Percentiles rank a stretch among this genome's conserved stretches.
Conservation (phyloP, 2,797 vertebrate species). For the Tenualosa thibaudeaui region DNA sequence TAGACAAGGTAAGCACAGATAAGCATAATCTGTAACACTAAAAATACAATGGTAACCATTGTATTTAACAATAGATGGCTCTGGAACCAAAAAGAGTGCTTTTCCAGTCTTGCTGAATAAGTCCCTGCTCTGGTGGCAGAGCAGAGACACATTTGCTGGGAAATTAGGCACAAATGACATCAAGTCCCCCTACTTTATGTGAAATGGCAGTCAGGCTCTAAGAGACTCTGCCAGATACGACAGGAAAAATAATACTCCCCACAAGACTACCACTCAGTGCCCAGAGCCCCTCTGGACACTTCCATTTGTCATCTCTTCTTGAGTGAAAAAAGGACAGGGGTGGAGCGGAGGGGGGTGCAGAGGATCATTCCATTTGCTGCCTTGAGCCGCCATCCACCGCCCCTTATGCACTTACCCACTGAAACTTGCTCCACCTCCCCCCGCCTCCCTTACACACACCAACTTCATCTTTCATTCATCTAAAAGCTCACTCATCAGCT, state of each 20-base stretch:
- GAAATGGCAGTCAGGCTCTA: conserved; percentile 27
- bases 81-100: neutral
- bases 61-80: neutral
- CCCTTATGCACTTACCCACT: conserved; percentile 10
- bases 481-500: conserved; percentile 35
- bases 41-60: neutral
- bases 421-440: neutral
- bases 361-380: conserved; percentile 26
- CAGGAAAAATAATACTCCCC: neutral
- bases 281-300: conserved; percentile 28
- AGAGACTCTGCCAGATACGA: neutral
- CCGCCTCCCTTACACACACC: neutral
- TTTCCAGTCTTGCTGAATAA: neutral
- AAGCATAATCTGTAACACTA: neutral
- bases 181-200: neutral
- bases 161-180: neutral
- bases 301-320: conserved; percentile 36
- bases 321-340: conserved; percentile 28
- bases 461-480: conserved; percentile 30
- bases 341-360: neutral
- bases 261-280: conserved; percentile 31
- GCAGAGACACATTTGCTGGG: neutral
- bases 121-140: neutral
- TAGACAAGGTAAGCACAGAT: neutral
- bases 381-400: neutral